phyloP scores from a whole-genome alignment of 2,113 vertebrate genomes.

The Nanorana parkeri region DNA sequence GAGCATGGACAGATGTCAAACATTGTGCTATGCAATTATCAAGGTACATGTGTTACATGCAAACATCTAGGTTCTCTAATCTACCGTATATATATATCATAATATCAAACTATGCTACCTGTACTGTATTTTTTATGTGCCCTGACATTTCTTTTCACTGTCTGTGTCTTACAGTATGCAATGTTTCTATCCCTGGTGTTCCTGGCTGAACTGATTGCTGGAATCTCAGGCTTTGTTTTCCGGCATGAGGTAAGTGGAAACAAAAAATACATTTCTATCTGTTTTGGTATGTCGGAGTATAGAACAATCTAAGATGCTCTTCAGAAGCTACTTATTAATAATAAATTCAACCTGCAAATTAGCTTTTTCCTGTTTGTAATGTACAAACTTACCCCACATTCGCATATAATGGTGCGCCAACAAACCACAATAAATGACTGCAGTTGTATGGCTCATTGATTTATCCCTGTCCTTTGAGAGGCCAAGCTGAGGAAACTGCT shows the following conservation, averaged over 20 bases:
- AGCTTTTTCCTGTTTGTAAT: too few species aligned
- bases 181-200: slow-evolving; percentile 94
- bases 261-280: slow-evolving; percentile 1
- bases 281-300: not conserved
- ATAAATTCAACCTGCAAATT: too few species aligned
- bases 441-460: too few species aligned
- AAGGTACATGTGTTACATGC: too few species aligned
- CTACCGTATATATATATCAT: not conserved
- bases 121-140: too few species aligned
- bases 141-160: not conserved
- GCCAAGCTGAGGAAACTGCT: too few species aligned
- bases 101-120: not conserved
- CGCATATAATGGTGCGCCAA: too few species aligned
- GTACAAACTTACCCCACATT: too few species aligned
- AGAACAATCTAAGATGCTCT: not conserved
- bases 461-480: too few species aligned
- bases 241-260: slow-evolving; percentile 90
- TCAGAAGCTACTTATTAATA: not conserved
- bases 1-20: too few species aligned
- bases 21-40: too few species aligned
- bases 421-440: too few species aligned
- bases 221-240: slow-evolving; percentile 97
- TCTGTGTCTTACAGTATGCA: slow-evolving; percentile 82
- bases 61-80: not conserved
- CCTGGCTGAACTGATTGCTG: slow-evolving; percentile 94